A percentile compares a stretch with the other conserved stretches of the same genome.
phyloP scores from a whole-genome alignment of 2,113 vertebrate genomes.

The Ictidomys tridecemlineatus region DNA sequence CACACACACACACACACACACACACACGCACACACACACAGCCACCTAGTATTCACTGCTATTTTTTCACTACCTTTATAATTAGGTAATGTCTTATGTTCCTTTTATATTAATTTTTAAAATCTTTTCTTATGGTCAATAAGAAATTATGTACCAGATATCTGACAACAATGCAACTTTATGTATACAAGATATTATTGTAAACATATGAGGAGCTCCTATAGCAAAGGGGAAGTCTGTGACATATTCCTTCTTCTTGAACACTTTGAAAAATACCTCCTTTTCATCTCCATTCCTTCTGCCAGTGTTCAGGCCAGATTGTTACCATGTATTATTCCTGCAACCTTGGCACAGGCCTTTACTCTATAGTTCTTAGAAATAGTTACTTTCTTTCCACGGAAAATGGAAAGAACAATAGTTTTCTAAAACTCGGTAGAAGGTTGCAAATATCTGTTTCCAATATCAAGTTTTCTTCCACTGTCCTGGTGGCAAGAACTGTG shows the following conservation, averaged over 20 bases:
- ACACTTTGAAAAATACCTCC: background rate
- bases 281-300: background rate
- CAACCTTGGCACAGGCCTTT: background rate
- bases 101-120: slow-evolving; percentile 37
- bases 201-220: background rate
- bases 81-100: background rate
- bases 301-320: background rate
- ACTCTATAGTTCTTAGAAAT: background rate
- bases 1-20: too few species aligned
- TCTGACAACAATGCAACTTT: slow-evolving; percentile 41
- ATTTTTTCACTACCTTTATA: slow-evolving; percentile 26
- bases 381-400: background rate
- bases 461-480: background rate
- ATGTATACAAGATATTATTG: slow-evolving; percentile 35
- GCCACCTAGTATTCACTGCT: background rate
- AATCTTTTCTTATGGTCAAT: background rate
- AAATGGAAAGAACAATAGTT: slow-evolving; percentile 14
- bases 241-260: background rate
- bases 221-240: background rate
- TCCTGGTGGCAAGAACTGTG: background rate
- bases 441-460: background rate
- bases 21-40: too few species aligned
- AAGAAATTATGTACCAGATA: slow-evolving; percentile 1
- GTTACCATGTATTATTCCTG: background rate
- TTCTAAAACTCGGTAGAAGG: background rate